Base-by-base conservation (phyloP, 1,140 invertebrate genomes). In the Drosophila mojavensis region DNA sequence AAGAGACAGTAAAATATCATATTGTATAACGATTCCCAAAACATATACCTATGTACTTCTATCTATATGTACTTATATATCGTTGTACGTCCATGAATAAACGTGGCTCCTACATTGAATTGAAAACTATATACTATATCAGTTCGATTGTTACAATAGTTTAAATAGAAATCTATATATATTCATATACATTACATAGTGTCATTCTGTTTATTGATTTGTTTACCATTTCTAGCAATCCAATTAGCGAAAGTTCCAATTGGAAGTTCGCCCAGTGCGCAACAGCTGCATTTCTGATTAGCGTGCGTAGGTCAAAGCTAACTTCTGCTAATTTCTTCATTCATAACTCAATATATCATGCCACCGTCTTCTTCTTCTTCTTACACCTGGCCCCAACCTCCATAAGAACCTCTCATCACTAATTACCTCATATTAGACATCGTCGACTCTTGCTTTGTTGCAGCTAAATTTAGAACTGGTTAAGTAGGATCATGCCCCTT, bases 381-480 rank as follows among this genome's bases (percentile, higher is more conserved):
- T 43, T 15, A 4, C 41, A 13, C 43, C n/a, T 17, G 1, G 4
- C n/a, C 15, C 10, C 53, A 64, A n/a, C 53, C 28, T 30, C 6
- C 5, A 30, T 30, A 0, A 4, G 0, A 30, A 26, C 3, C 39
- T 58, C 48, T 41, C 10, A 33, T 1, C 4, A 47, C 24, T 62
- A 65, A 56, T 65, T 55, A 28, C 36, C 53, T 30, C 26, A 15
- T 53, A 53, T 53, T 30, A 4, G 10, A 24, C 20, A 28, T 55
- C 10, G 30, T 55, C 36, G 30, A 39, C 53, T 33, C 33, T 33
- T 53, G 51, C 10, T 17, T 15, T 47, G 28, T 17, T 36, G 47
- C 56, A 39, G 53, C 81, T 84, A 84, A 84, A 84, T 71, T 81
- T 84, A 85, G 82, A 82, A 76, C 30, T 53, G 63, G 67, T 86